A percentile compares a stretch with the other conserved stretches of the same genome.
Evolutionary conservation across 2,888 invertebrate species (phyloP).

Genomic region (Slavum lentiscoides): DNA sequence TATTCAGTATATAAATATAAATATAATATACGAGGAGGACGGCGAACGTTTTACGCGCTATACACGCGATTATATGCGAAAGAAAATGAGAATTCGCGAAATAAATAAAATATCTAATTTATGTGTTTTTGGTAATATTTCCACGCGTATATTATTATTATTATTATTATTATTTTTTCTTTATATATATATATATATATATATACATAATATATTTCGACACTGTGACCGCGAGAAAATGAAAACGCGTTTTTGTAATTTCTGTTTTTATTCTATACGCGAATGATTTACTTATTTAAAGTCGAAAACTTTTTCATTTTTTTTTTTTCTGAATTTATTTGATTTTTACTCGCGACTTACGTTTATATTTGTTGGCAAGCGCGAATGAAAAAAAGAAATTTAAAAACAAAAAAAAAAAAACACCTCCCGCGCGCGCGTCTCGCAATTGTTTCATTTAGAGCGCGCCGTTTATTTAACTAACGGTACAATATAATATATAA

Average conservation of each 20-base stretch:
- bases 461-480: too few species aligned
- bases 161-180: neutral
- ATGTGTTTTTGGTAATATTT: conserved; percentile 5
- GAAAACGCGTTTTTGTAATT: conserved; percentile 8
- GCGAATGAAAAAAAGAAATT: too few species aligned
- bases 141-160: neutral
- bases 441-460: too few species aligned
- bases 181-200: neutral
- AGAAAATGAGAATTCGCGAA: conserved; percentile 10
- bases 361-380: neutral
- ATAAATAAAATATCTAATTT: conserved; percentile 18
- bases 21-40: neutral
- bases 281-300: conserved; percentile 31
- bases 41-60: neutral
- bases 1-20: neutral
- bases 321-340: conserved; percentile 1
- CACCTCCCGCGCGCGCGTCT: too few species aligned
- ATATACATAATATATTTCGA: neutral
- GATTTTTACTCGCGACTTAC: conserved; percentile 7
- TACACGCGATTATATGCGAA: neutral
- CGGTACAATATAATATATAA: too few species aligned
- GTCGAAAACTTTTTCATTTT: conserved; percentile 29
- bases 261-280: conserved; percentile 2
- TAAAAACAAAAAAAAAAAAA: too few species aligned
- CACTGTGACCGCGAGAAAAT: neutral